Base-by-base conservation (phyloP, 2,797 vertebrate genomes). In the Tachyglossus aculeatus region DNA sequence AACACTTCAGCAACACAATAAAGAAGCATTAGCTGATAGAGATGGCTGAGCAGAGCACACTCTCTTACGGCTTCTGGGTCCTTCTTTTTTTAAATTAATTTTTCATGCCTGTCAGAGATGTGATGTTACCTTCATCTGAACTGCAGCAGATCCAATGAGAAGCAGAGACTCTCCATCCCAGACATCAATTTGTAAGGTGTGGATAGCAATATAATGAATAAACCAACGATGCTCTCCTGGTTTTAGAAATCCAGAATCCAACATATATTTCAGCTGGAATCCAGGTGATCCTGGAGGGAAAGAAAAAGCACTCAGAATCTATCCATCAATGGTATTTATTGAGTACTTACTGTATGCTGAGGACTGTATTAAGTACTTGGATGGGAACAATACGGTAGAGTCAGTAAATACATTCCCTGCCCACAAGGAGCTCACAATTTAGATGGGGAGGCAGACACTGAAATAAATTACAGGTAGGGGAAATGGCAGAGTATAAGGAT, bases 101-200 rank as follows among this genome's bases (percentile, higher is more conserved):
- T 4, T 4, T 9, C n/a, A 19, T 1, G 2, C 22, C 22, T 7
- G 6, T 2, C 18, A 0, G 10, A n/a, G 39, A 31, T 22, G 2
- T 12, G 6, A 9, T 0, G 0, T 1, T 91, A 98, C 98, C 96
- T 98, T 95, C 78, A 99, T 91, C 40, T 90, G 93, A 1, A 98
- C 84, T 0, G 95, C 93, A 0, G 96, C 90, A 0, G 98, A 98
- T 2, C 98, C 98, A 0, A 99, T 81, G 0, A 98, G 96, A 18
- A 98, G 96, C 86, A 98, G 62, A 0, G 98, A 97, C 65, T 97
- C 91, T 5, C 96, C 95, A 5, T 99, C 96, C 97, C 98, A 99
- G 61, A 97, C 51, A 0, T 99, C 97, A 0, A 99, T 85, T 80
- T 98, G 96, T 73, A 99, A 90, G 21, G 91, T 93, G 65, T 99